These are phyloP conservation scores for Calyptommatus sinebrachiatus DNA, from an alignment of 2,113 vertebrate species.

Conservation along the genomic window DNA sequence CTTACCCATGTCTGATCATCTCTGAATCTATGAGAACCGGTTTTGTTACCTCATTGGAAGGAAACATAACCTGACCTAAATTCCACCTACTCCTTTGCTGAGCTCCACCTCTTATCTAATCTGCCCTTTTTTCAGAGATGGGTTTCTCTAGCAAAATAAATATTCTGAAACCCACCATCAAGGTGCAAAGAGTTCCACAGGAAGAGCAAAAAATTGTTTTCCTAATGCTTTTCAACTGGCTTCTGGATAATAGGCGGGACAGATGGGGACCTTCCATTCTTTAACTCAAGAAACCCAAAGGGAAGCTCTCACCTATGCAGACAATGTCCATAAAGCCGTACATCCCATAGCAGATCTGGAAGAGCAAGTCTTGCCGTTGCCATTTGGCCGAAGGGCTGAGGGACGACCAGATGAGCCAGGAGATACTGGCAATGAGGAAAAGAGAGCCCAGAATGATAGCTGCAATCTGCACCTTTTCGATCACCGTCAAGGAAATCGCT, in stretches of 20 bases:
- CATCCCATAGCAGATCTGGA: conserved; percentile 97
- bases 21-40: background rate
- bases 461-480: conserved; percentile 94
- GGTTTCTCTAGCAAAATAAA: background rate
- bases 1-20: too few relatives aligned
- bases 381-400: conserved; percentile 95
- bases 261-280: background rate
- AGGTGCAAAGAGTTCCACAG: background rate
- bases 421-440: conserved; percentile 95
- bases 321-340: conserved; percentile 96
- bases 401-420: conserved; percentile 95
- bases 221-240: background rate
- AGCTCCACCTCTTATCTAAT: background rate
- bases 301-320: conserved; percentile 83
- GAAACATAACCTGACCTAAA: background rate
- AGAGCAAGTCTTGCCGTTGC: conserved; percentile 93
- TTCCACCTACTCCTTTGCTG: background rate
- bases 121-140: background rate
- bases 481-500: conserved; percentile 93
- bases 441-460: conserved; percentile 92
- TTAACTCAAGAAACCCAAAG: background rate
- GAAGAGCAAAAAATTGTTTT: background rate
- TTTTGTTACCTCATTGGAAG: background rate
- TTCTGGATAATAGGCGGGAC: background rate
- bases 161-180: background rate